A percentile compares a stretch with the other conserved stretches of the same genome.
Conservation (phyloP, 2,113 vertebrate species). For the Phrynocephalus versicolor region DNA sequence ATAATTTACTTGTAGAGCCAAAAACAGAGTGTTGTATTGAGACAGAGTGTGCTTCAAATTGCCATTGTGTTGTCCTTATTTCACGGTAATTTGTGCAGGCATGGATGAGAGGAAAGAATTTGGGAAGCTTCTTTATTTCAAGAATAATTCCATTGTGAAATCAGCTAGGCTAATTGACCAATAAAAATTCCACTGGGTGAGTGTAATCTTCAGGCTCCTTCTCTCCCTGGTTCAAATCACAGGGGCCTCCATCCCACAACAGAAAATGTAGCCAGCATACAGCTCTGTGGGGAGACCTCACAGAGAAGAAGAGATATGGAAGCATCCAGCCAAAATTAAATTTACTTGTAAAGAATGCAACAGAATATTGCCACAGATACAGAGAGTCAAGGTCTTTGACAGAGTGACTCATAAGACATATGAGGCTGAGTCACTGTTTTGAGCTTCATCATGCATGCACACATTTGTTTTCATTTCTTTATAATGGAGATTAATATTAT, state of each 20-base stretch:
- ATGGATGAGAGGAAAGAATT: slow-evolving; percentile 23
- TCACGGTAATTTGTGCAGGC: slow-evolving; percentile 12
- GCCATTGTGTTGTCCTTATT: slow-evolving; percentile 26
- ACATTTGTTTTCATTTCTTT: no score
- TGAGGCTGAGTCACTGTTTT: background rate
- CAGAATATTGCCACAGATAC: background rate
- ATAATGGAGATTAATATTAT: background rate
- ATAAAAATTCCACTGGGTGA: slow-evolving; percentile 18
- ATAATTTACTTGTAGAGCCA: background rate
- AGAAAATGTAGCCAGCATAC: background rate
- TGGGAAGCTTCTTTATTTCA: slow-evolving; percentile 31
- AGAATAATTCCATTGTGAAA: slow-evolving; percentile 22
- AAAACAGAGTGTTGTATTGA: slow-evolving; percentile 21
- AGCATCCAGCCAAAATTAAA: slow-evolving; percentile 3
- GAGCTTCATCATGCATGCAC: background rate
- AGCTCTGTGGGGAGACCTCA: background rate
- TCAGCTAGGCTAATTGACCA: slow-evolving; percentile 18
- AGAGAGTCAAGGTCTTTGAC: no score
- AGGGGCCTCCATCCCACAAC: background rate
- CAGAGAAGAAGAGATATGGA: background rate
- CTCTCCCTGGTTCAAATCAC: background rate
- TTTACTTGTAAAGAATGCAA: background rate
- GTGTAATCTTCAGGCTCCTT: slow-evolving; percentile 2
- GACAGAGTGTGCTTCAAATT: slow-evolving; percentile 28
- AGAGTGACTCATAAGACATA: background rate